These are phyloP conservation scores for Trialeurodes vaporariorum DNA, from an alignment of 1,140 invertebrate genomes.

Conservation along the genomic window DNA sequence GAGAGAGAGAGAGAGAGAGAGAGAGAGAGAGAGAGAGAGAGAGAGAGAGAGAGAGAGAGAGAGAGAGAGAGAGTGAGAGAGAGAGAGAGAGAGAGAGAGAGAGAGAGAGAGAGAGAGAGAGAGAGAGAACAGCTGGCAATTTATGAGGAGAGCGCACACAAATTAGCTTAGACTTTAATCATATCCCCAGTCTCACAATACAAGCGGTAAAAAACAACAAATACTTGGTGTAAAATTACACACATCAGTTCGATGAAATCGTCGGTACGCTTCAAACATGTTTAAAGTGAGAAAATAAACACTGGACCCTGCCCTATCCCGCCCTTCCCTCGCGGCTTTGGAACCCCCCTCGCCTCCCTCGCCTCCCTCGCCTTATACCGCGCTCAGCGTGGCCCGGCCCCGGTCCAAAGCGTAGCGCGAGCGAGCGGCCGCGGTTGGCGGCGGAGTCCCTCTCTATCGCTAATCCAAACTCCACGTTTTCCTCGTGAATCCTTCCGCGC, in stretches of 20 bases:
- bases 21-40: too few relatives aligned
- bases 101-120: not conserved
- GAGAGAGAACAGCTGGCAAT: not conserved
- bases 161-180: not conserved
- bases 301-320: not conserved
- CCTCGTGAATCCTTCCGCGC: too few relatives aligned
- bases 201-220: not conserved
- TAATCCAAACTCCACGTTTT: too few relatives aligned
- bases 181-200: not conserved
- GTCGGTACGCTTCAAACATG: not conserved
- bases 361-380: not conserved
- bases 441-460: too few relatives aligned
- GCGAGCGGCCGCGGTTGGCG: too few relatives aligned
- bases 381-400: too few relatives aligned
- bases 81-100: not conserved
- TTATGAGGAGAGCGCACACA: not conserved
- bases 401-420: too few relatives aligned
- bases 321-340: not conserved
- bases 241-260: not conserved
- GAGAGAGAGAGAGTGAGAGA: not conserved
- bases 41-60: not conserved
- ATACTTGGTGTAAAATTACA: conserved; percentile 1
- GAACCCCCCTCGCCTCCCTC: not conserved
- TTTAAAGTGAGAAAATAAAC: not conserved
- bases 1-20: too few relatives aligned